Evolutionary conservation across 2,888 invertebrate species (phyloP).

Genomic region (Parascotia fuliginaria): DNA sequence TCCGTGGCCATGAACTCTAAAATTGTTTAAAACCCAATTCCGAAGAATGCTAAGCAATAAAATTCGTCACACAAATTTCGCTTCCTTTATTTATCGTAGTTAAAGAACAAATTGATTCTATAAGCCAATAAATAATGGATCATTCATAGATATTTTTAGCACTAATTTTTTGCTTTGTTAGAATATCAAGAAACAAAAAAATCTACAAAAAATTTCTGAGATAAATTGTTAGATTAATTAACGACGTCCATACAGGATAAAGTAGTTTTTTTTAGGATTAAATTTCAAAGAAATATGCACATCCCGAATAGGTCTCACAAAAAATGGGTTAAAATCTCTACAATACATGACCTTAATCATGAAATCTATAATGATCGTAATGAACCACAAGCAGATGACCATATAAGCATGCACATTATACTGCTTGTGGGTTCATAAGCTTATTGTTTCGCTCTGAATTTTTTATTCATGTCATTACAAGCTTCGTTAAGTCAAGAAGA

Average conservation of each 20-base stretch:
- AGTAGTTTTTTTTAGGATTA: neutral
- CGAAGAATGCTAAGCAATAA: neutral
- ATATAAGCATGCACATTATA: slow-evolving; percentile 40
- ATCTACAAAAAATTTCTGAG: neutral
- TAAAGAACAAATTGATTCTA: neutral
- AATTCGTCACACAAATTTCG: neutral
- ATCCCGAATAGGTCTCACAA: slow-evolving; percentile 5
- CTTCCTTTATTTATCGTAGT: neutral
- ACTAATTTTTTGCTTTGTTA: neutral
- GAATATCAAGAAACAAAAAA: neutral
- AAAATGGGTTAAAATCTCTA: slow-evolving; percentile 12
- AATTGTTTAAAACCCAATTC: neutral
- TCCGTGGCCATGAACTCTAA: neutral
- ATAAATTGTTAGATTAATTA: neutral
- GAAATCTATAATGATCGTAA: slow-evolving; percentile 38
- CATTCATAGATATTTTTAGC: neutral
- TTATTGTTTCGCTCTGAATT: slow-evolving; percentile 47
- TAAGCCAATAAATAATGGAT: neutral
- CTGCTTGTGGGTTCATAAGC: slow-evolving; percentile 38
- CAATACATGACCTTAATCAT: slow-evolving; percentile 37
- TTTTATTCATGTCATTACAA: slow-evolving; percentile 52
- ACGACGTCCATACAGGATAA: neutral
- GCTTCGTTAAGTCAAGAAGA: slow-evolving; percentile 59
- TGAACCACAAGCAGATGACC: slow-evolving; percentile 41
- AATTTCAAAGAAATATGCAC: slow-evolving; percentile 2